Conservation (phyloP, 2,888 invertebrate genomes). For the Acronicta leporina region DNA sequence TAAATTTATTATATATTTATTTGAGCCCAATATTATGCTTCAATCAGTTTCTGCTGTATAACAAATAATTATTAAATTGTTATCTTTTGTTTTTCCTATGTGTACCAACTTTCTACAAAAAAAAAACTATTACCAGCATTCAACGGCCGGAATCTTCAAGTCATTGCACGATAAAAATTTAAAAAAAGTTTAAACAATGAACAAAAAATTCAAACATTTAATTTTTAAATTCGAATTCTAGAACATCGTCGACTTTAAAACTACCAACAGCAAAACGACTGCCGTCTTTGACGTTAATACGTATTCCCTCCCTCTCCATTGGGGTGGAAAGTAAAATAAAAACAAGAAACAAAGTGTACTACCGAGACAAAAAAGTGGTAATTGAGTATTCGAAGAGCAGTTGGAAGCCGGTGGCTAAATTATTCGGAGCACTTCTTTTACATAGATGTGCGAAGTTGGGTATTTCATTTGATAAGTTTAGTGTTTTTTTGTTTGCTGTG, state of each 20-base stretch:
- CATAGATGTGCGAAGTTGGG: slow-evolving; percentile 61
- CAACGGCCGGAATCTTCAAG: neutral
- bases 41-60: too few relatives aligned
- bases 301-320: slow-evolving; percentile 52
- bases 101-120: too few relatives aligned
- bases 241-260: slow-evolving; percentile 36
- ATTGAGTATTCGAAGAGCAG: slow-evolving; percentile 78
- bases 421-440: slow-evolving; percentile 66
- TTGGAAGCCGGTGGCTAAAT: slow-evolving; percentile 70
- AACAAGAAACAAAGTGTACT: slow-evolving; percentile 65
- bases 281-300: slow-evolving; percentile 49
- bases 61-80: too few relatives aligned
- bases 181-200: neutral
- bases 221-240: slow-evolving; percentile 39
- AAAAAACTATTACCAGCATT: neutral
- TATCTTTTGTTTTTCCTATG: too few relatives aligned
- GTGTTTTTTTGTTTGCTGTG: slow-evolving; percentile 42
- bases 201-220: slow-evolving; percentile 8
- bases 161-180: neutral
- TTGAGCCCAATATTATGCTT: too few relatives aligned
- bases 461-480: slow-evolving; percentile 55
- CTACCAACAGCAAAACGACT: slow-evolving; percentile 44
- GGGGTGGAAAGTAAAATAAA: slow-evolving; percentile 60
- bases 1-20: too few relatives aligned
- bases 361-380: slow-evolving; percentile 76